A percentile compares a stretch with the other conserved stretches of the same genome.
Evolutionary conservation across 2,888 invertebrate genomes (phyloP).

Genomic region (Pristionchus entomophagus): DNA sequence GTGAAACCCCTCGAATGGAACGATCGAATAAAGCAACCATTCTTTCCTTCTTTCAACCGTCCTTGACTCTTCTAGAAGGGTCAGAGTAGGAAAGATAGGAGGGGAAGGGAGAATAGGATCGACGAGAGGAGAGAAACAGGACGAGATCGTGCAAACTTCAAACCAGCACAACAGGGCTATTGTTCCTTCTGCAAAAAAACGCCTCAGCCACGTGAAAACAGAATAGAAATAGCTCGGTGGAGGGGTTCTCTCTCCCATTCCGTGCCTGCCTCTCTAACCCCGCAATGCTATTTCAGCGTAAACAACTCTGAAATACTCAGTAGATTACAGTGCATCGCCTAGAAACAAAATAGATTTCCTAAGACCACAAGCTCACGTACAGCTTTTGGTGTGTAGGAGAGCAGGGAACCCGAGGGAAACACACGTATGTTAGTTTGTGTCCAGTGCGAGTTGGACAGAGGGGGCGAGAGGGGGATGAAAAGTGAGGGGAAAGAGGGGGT

Average conservation of each 20-base stretch:
- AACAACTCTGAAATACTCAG: constrained; percentile 23
- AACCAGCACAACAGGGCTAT: neutral
- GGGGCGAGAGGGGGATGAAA: neutral
- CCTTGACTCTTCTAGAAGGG: constrained; percentile 42
- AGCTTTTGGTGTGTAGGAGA: no score
- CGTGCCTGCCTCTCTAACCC: constrained; percentile 12
- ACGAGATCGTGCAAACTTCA: neutral
- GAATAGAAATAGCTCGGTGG: neutral
- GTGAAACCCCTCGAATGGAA: neutral
- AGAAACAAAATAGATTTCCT: neutral
- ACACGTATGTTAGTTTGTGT: constrained; percentile 34
- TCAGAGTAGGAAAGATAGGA: neutral
- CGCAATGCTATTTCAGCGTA: neutral
- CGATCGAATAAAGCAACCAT: constrained; percentile 3
- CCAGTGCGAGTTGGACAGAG: neutral
- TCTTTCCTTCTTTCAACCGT: neutral
- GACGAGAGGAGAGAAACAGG: neutral
- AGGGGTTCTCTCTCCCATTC: neutral
- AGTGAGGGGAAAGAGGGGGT: neutral
- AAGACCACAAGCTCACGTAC: neutral
- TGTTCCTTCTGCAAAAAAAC: neutral
- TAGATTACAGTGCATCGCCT: no score
- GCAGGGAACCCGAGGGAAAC: neutral
- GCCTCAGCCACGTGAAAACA: neutral
- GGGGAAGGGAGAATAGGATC: neutral